Conservation (phyloP, 2,113 vertebrate species). For the Triplophysa rosa region DNA sequence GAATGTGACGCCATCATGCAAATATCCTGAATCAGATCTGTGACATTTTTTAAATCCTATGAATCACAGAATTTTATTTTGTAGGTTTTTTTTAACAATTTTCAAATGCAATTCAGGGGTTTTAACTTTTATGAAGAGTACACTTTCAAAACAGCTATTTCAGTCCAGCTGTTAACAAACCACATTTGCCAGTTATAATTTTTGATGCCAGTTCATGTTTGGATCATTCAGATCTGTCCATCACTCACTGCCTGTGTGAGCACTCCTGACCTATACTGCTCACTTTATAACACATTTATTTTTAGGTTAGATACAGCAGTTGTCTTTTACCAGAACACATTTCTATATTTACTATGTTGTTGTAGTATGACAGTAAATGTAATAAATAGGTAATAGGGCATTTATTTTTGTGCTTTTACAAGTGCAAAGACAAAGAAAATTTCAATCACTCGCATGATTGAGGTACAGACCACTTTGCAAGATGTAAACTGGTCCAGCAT, state of each 20-base stretch:
- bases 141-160: conserved; percentile 25
- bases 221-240: conserved; percentile 41
- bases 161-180: neutral
- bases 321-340: neutral
- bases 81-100: neutral
- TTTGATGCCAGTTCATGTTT: conserved; percentile 46
- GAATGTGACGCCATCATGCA: conserved; percentile 4
- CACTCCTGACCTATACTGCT: conserved; percentile 3
- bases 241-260: conserved; percentile 24
- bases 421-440: conserved; percentile 5
- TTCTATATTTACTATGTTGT: conserved; percentile 28
- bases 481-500: too few relatives aligned
- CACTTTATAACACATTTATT: conserved; percentile 15
- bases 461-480: too few relatives aligned
- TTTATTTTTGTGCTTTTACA: conserved; percentile 54
- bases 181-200: conserved; percentile 25
- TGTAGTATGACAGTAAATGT: neutral
- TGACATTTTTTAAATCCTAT: neutral
- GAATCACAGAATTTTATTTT: neutral
- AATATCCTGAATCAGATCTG: neutral
- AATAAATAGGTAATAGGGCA: conserved; percentile 63
- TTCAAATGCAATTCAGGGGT: too few relatives aligned
- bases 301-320: conserved; percentile 35
- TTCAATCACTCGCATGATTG: conserved; percentile 61
- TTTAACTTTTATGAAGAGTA: neutral